phyloP scores from a whole-genome alignment of 2,113 vertebrate genomes.

The Furnarius figulus region DNA sequence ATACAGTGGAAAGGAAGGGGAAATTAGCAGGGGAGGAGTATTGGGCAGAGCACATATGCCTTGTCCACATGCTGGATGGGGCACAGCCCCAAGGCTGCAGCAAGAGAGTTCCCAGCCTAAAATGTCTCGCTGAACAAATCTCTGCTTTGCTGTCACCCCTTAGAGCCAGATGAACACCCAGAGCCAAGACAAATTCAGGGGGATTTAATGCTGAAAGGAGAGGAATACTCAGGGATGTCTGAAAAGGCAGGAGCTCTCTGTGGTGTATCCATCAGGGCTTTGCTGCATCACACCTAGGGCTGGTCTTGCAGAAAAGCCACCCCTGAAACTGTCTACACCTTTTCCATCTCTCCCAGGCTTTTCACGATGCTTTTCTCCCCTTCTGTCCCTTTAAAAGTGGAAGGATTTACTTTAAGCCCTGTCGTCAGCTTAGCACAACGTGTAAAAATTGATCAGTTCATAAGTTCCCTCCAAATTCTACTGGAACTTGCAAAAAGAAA shows the following conservation, averaged over 20 bases:
- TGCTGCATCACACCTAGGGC: background rate
- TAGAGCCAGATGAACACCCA: background rate
- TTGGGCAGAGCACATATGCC: background rate
- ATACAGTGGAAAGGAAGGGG: background rate
- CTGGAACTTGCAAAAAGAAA: background rate
- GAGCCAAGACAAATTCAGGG: background rate
- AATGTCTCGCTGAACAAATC: background rate
- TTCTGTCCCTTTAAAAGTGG: background rate
- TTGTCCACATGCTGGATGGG: accelerated
- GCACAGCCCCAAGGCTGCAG: background rate
- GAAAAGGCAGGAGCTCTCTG: background rate
- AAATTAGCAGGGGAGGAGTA: background rate
- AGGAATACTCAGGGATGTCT: background rate
- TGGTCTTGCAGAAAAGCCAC: background rate
- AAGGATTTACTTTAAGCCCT: background rate
- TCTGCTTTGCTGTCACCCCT: background rate
- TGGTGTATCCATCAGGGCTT: background rate
- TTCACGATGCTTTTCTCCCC: background rate
- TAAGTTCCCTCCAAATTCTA: background rate
- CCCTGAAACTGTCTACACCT: background rate
- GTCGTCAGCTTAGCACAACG: background rate
- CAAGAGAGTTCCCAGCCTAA: background rate
- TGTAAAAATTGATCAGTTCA: background rate
- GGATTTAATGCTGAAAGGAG: background rate
- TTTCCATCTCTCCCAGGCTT: background rate